Base-by-base conservation (phyloP, 2,888 invertebrate genomes). In the Rhynchonema sp. region DNA sequence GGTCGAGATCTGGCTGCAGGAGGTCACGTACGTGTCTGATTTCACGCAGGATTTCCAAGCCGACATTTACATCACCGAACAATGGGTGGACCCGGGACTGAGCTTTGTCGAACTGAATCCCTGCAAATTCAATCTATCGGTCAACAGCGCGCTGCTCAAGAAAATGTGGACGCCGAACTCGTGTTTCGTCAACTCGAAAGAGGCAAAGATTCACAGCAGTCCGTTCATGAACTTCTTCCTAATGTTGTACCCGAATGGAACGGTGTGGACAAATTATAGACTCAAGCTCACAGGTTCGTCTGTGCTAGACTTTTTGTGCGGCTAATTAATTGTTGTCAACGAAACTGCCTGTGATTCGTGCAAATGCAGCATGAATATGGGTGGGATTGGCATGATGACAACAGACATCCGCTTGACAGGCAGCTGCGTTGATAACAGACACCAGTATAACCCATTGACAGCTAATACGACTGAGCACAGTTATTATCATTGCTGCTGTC, bases 41-140 rank as follows among this genome's bases (percentile, higher is more conserved):
- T 58, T 59, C 20, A 63, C 63, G 22, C 57, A 57, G 3, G 63
- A 63, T 52, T 63, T 63, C 53, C 17, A 3, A 25, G 29, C 29
- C 23, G 72, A 72, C 61, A 72, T 72, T 57, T 72, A 72, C 64
- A 72, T 72, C 61, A 68, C 66, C 27, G 72, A 72, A 59, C 70
- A 68, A 64, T 72, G 72, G 72, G 61, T 65, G 53, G 72, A 72
- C 61, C 69, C 69, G 1, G 69, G 69, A 1, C 64, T 72, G 2
- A 65, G 66, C 61, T 72, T 67, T 60, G 62, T 64, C 9, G 63
- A 65, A 27, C 58, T 72, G 62, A 65, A 68, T 49, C 72, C 72
- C 9, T 72, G 72, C 64, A 71, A 71, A 60, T 67, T 69, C 61
- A 71, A 71, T 62, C 63, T 71, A 25, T 69, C 69, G 9, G 63